Percentiles rank a stretch among this genome's conserved stretches.
Conservation (phyloP, 2,113 vertebrate species). For the Catharus minimus region DNA sequence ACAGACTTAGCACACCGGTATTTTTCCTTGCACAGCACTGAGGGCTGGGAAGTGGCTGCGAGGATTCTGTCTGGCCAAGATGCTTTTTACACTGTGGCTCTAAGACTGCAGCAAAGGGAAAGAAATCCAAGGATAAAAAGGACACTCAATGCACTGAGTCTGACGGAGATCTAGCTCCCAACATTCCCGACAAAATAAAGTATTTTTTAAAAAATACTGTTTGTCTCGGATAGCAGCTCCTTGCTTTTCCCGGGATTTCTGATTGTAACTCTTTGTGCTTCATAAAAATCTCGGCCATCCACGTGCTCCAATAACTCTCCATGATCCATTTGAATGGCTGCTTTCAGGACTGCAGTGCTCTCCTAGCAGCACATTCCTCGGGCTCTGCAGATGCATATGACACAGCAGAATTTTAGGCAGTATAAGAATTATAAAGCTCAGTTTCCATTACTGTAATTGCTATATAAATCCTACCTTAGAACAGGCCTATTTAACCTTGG, state of each 20-base stretch:
- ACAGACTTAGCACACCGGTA: background rate
- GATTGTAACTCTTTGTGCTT: background rate
- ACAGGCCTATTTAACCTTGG: conserved; percentile 58
- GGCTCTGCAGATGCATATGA: conserved; percentile 57
- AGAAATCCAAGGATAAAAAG: conserved; percentile 27
- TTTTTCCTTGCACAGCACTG: background rate
- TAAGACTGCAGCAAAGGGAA: conserved; percentile 37
- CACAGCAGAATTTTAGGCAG: conserved; percentile 60
- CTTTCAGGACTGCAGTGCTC: conserved; percentile 55
- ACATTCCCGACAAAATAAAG: background rate
- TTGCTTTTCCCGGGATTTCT: background rate
- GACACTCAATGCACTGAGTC: background rate
- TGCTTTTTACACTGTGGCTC: background rate
- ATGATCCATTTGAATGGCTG: conserved; percentile 23
- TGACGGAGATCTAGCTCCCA: background rate
- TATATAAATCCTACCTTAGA: conserved; percentile 60
- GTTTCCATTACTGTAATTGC: conserved; percentile 67
- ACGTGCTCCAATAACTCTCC: background rate
- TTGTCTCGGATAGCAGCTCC: background rate
- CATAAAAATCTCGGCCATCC: background rate
- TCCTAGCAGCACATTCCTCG: background rate
- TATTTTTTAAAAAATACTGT: background rate
- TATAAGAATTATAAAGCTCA: conserved; percentile 59
- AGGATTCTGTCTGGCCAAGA: conserved; percentile 32
- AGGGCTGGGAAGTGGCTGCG: conserved; percentile 1